Evolutionary conservation across 1,140 invertebrate genomes (phyloP).

Genomic region (Palaemon carinicauda): DNA sequence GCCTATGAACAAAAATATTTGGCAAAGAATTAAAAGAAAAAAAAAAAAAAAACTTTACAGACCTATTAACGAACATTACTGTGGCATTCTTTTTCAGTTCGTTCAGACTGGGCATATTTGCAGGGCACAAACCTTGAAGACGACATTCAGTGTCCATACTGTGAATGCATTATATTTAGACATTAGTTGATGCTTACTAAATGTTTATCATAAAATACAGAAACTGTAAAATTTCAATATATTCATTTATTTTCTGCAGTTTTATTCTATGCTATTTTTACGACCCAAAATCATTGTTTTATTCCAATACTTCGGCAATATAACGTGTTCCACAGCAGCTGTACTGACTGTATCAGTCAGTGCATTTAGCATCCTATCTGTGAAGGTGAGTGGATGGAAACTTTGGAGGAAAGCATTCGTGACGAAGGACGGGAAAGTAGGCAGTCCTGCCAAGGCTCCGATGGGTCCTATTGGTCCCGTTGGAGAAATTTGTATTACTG

Average conservation of each 20-base stretch:
- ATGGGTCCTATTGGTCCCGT: not conserved
- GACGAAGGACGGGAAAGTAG: not conserved
- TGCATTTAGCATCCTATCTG: not conserved
- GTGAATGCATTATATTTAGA: not conserved
- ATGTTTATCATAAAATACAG: too few relatives aligned
- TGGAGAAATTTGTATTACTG: not conserved
- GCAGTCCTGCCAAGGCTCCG: not conserved
- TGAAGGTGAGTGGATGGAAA: not conserved
- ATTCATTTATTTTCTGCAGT: too few relatives aligned
- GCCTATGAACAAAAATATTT: too few relatives aligned
- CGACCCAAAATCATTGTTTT: too few relatives aligned
- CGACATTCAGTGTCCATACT: not conserved
- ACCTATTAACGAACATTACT: not conserved
- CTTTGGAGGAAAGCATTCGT: not conserved
- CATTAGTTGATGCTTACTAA: too few relatives aligned
- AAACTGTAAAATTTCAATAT: too few relatives aligned
- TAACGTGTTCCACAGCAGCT: too few relatives aligned
- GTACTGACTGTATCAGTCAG: not conserved
- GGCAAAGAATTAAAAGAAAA: too few relatives aligned
- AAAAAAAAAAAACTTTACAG: not conserved
- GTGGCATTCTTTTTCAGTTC: not conserved
- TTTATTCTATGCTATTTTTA: too few relatives aligned
- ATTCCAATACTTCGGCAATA: too few relatives aligned
- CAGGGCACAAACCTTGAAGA: slow-evolving; percentile 2
- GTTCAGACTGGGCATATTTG: not conserved